These are phyloP conservation scores for Nymphalis polychloros DNA, from an alignment of 2,888 invertebrate genomes.

Conservation along the genomic window DNA sequence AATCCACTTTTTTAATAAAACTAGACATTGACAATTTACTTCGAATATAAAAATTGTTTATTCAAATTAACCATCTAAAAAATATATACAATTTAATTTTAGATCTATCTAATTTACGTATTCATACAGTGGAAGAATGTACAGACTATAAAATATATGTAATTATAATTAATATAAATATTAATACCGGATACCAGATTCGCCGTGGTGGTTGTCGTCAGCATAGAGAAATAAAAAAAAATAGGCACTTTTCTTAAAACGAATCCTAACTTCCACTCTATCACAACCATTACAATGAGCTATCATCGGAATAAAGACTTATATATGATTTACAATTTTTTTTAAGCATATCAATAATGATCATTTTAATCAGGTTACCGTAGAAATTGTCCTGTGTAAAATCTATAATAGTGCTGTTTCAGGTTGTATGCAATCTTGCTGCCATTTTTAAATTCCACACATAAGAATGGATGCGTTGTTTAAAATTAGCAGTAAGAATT, in stretches of 20 bases:
- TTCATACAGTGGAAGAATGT: constrained; percentile 18
- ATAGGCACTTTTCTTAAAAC: constrained; percentile 66
- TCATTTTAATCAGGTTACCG: not conserved
- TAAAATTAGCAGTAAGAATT: no score
- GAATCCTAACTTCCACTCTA: constrained; percentile 53
- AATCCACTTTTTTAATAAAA: constrained; percentile 5
- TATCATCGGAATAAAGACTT: constrained; percentile 37
- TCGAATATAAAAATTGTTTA: constrained; percentile 11
- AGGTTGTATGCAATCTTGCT: no score
- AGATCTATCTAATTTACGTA: constrained; percentile 25
- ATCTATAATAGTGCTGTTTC: not conserved
- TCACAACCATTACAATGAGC: constrained; percentile 77
- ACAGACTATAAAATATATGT: constrained; percentile 4
- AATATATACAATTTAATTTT: constrained; percentile 22
- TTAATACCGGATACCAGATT: constrained; percentile 3
- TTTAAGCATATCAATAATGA: not conserved
- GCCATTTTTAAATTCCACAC: no score
- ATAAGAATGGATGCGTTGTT: no score
- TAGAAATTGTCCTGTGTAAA: not conserved
- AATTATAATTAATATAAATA: not conserved
- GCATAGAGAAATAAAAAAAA: constrained; percentile 2
- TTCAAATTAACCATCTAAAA: constrained; percentile 7
- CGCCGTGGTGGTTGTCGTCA: not conserved
- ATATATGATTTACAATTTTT: not conserved
- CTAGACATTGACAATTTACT: not conserved